Base-by-base conservation (phyloP, 2,113 vertebrate species). In the Menidia beryllina region DNA sequence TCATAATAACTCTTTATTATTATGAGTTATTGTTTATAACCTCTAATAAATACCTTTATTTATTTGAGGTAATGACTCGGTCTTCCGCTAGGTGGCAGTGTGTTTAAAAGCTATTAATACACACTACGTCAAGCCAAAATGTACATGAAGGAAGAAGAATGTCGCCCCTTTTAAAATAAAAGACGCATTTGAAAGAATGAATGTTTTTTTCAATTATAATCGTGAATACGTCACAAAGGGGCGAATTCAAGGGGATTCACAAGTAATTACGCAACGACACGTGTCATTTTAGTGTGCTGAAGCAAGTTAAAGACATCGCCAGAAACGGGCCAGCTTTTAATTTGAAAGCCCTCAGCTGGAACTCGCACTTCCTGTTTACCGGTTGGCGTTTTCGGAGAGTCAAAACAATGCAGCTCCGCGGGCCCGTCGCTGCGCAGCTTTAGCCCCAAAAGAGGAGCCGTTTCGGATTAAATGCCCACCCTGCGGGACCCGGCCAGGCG, bases 391-490 rank as follows among this genome's bases (percentile, higher is more conserved):
- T n/a, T n/a, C n/a, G n/a, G n/a, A n/a, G n/a, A 59, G 72, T 59
- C 62, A 74, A 59, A 74, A 74, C 72, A 74, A 74, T 66, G 61
- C 53, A 65, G 54, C 12, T 65, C 17, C 14, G 27, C 57, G 47
- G 52, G 34, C 38, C 30, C 14, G 25, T 17, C 8, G 54, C 20
- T 19, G 47, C 51, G 53, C 20, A 58, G 48, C 54, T 58, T 45
- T 48, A 34, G 38, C 30, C 24, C 20, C 11, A 54, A 45, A 45
- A 17, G 12, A 4, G n/a, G 8, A 34, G 9, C 1, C 10, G 34
- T 7, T 6, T 0, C 4, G 2, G 17, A 6, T 26, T 14, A 23
- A 24, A 24, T 47, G 43, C 47, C 27, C 3, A 21, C 54, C 8
- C 20, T 2, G 15, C 17, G 7, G 39, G 7, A 23, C 25, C 0